A percentile compares a stretch with the other conserved stretches of the same genome.
phyloP scores from a whole-genome alignment of 2,797 vertebrate species.

The Schizopygopsis pylzovi region DNA sequence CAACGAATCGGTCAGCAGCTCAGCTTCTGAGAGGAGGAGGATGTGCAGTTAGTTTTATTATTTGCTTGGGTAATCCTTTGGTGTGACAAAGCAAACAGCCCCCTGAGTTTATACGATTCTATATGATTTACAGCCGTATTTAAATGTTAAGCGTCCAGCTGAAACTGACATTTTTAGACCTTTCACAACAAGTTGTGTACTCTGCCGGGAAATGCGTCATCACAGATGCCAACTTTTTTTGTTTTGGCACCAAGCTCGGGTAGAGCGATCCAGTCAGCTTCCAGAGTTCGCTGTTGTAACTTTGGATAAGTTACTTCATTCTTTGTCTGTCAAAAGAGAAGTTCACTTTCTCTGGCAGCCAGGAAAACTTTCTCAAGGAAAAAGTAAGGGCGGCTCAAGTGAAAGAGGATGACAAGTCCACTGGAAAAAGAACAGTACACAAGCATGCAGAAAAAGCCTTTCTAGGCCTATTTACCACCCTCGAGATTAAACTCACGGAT shows the following conservation, averaged over 20 bases:
- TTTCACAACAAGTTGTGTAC: conserved; percentile 61
- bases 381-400: conserved; percentile 44
- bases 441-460: conserved; percentile 22
- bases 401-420: conserved; percentile 40
- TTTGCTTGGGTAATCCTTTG: conserved; percentile 60
- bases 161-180: conserved; percentile 49
- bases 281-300: conserved; percentile 46
- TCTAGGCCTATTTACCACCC: conserved; percentile 17
- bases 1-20: conserved; percentile 6
- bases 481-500: conserved; percentile 3
- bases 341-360: conserved; percentile 50
- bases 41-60: conserved; percentile 51
- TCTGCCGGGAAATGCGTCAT: conserved; percentile 44
- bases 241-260: conserved; percentile 35
- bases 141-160: conserved; percentile 32
- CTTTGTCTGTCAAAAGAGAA: conserved; percentile 43
- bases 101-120: conserved; percentile 47
- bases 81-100: conserved; percentile 49
- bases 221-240: conserved; percentile 40
- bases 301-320: conserved; percentile 52
- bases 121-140: conserved; percentile 56
- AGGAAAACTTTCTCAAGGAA: conserved; percentile 50
- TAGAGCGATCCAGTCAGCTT: conserved; percentile 38
- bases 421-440: conserved; percentile 29
- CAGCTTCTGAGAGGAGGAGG: conserved; percentile 13